These are phyloP conservation scores for Leiothrix lutea DNA, from an alignment of 2,113 vertebrate genomes.

Conservation along the genomic window DNA sequence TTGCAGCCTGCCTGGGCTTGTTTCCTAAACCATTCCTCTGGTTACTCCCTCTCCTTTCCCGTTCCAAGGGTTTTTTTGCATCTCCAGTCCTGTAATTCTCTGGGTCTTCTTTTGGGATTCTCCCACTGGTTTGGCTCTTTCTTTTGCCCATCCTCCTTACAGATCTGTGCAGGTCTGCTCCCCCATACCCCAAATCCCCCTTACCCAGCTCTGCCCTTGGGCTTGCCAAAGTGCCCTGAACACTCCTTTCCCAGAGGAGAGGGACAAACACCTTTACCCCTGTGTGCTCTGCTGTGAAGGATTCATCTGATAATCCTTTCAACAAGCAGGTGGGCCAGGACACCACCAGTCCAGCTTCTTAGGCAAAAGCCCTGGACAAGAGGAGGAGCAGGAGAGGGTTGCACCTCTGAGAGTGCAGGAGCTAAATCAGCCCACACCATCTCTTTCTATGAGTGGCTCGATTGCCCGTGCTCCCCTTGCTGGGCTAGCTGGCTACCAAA, in stretches of 20 bases:
- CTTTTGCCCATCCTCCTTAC: background rate
- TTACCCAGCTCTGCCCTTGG: background rate
- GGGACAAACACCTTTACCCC: background rate
- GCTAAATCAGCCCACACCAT: background rate
- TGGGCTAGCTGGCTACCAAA: background rate
- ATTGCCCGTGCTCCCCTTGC: background rate
- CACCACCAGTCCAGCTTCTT: background rate
- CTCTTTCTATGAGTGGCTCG: background rate
- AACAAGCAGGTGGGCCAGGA: background rate
- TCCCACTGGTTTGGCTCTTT: background rate
- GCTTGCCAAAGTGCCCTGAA: background rate
- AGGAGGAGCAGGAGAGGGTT: background rate
- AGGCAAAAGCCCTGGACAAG: background rate
- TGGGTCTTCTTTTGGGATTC: background rate
- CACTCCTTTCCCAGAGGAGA: background rate
- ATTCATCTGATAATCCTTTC: background rate
- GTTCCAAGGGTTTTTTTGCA: background rate
- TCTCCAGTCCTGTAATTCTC: background rate
- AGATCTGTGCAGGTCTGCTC: background rate
- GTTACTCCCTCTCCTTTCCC: background rate
- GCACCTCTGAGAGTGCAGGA: background rate
- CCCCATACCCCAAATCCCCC: rapidly evolving
- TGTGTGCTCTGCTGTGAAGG: background rate
- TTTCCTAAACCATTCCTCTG: background rate
- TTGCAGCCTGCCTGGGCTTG: background rate